These are phyloP conservation scores for Anniella stebbinsi DNA, from an alignment of 2,797 vertebrate genomes.

Conservation along the genomic window DNA sequence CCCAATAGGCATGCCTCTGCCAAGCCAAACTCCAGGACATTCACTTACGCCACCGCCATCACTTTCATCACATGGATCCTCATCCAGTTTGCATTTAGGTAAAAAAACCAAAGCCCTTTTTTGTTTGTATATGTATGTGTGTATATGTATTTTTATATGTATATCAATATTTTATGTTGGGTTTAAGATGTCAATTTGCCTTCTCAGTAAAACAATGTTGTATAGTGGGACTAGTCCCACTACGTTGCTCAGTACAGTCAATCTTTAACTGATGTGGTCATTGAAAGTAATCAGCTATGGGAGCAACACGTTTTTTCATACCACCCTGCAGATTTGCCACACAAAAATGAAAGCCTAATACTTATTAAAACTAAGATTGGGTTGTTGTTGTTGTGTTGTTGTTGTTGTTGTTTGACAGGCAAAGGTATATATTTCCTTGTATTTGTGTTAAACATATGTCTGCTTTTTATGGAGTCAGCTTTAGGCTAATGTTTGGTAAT, in stretches of 20 bases:
- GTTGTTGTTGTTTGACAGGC: conserved; percentile 66
- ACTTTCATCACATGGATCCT: conserved; percentile 97
- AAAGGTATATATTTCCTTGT: conserved; percentile 73
- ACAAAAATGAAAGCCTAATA: conserved; percentile 69
- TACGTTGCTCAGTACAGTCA: conserved; percentile 34
- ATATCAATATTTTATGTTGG: conserved; percentile 83
- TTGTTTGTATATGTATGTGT: conserved; percentile 79
- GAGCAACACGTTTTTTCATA: conserved; percentile 64
- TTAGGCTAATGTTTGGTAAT: conserved; percentile 61
- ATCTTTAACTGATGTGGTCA: conserved; percentile 47
- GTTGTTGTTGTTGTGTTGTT: conserved; percentile 66
- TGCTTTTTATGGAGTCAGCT: conserved; percentile 51
- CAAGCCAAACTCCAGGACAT: conserved; percentile 95
- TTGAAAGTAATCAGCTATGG: conserved; percentile 65
- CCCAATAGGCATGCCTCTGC: conserved; percentile 94
- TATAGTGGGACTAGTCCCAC: conserved; percentile 58
- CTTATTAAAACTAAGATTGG: conserved; percentile 71
- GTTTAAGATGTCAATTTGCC: conserved; percentile 82
- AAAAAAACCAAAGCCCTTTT: conserved; percentile 83
- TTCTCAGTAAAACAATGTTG: conserved; percentile 79
- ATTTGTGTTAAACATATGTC: conserved; percentile 70
- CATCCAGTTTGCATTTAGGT: conserved; percentile 98
- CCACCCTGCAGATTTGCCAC: conserved; percentile 59
- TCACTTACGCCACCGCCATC: conserved; percentile 98
- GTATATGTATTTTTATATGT: conserved; percentile 82